Base-by-base conservation (phyloP, 30 jellyfish, hydroid and myxozoan species). In the Mastigias papua region DNA sequence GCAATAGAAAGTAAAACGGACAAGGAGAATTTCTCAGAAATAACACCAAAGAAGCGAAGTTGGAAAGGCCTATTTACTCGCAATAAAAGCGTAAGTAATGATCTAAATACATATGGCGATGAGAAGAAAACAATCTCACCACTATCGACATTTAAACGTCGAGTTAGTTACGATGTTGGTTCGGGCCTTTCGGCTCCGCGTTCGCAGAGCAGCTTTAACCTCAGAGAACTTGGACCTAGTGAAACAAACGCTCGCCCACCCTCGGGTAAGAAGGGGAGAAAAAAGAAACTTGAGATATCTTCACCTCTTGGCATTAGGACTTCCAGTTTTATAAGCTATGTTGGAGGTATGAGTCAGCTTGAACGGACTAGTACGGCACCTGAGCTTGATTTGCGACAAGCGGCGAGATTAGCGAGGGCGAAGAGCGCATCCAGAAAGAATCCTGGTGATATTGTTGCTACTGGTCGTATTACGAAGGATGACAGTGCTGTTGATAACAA, bases 31-130 rank as follows among this genome's bases (percentile, higher is more conserved):
- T 67, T 37, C 34, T 48, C 84, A 27, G 89, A 80, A 26, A 31
- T 73, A 57, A 61, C 93, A 3, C 87, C 97, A 26, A 81, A 89
- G 87, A 93, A 93, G 92, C 61, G 96, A 28, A 84, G 92, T 22
- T 93, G 98, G 98, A 82, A 82, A 62, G 98, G 97, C 50, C 67
- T 93, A 67, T 93, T 93, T 76, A 66, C 97, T 26, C 90, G 94
- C 19, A 81, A 92, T 34, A 87, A 82, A 68, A 77, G 91, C 71
- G 29, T 80, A n/a, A 80, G 91, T 60, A 76, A 80, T 29, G 89
- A 88, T 29, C 80, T 77, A 27, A 88, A 78, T 60, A 34, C 91
- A 30, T 76, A 68, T 42, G 82, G 89, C 21, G 90, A 68, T 0
- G 86, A 66, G 78, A 79, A 70, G 31, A 78, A 79, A 70, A 13